Evolutionary conservation across 2,888 invertebrate species (phyloP), one percentile per base, ranked within the genome.

Genomic region (Ditula angustiorana): DNA sequence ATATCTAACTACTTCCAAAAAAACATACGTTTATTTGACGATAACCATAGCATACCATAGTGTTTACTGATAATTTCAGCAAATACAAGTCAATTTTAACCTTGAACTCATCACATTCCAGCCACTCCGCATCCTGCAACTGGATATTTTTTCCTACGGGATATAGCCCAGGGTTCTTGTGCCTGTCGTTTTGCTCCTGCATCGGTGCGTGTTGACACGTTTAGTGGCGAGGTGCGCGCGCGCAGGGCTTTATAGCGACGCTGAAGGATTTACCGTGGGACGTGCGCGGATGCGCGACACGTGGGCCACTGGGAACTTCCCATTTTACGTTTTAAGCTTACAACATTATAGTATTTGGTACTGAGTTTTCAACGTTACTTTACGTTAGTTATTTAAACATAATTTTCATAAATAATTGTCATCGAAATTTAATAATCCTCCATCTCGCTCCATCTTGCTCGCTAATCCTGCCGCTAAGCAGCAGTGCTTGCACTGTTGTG

Each of bases 231-330:
- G 61, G 66, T 37, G 68, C 65, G 46, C 67, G 30, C 30, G 13
- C 13, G 71, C 69, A 67, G 41, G 11, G 30, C 50, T 46, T 53
- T 49, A 52, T 33, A 35, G 66, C 21, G 52, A 49, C 61, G 69
- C 61, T 63, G 77, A 77, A 72, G 73, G 77, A 75, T 77, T 72
- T 74, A 77, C 69, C 71, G 74, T 76, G 50, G 21, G 50, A 50
- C 49, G 50, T 2, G 46, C 67, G 68, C 67, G 71, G 75, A 79
- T 26, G 67, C 67, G 80, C 23, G 58, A 50, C 63, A 59, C 59
- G 47, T 53, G 53, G 52, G 23, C n/a, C 23, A 53, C 53, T 35
- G 23, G 10, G 33, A 53, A 53, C 5, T 0, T 41, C 11, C 4
- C 10, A 16, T 23, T 46, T 46, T n/a, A 24, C n/a, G n/a, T n/a